phyloP scores from a whole-genome alignment of 2,797 vertebrate genomes.

The Chromobotia macracanthus region DNA sequence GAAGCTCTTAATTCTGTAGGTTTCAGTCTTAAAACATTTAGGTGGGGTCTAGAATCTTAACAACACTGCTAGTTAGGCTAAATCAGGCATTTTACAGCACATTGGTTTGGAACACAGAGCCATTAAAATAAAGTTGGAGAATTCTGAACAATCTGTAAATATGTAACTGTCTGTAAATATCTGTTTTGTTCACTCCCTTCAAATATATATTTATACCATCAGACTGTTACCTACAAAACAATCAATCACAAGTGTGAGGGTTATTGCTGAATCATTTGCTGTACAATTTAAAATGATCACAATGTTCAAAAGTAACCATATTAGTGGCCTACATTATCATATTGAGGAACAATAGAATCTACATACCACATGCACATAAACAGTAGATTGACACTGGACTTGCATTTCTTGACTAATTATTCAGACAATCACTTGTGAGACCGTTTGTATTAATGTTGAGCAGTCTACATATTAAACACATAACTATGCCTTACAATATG shows the following conservation, averaged over 20 bases:
- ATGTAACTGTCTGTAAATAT: neutral
- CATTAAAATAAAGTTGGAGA: neutral
- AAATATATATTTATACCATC: neutral
- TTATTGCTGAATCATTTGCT: neutral
- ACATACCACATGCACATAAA: neutral
- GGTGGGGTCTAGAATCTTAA: constrained; percentile 27
- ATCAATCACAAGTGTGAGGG: neutral
- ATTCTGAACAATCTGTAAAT: neutral
- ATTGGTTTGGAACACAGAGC: constrained; percentile 15
- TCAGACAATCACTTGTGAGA: neutral
- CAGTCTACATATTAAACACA: neutral
- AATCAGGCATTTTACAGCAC: constrained; percentile 23
- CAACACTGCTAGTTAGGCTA: constrained; percentile 23
- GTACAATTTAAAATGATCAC: neutral
- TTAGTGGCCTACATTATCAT: neutral
- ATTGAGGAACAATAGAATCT: neutral
- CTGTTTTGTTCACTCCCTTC: neutral
- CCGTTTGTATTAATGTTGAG: neutral
- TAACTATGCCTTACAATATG: neutral
- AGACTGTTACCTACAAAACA: neutral
- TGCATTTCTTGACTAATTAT: neutral
- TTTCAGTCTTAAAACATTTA: constrained; percentile 24
- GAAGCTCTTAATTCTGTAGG: neutral
- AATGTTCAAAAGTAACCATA: neutral
- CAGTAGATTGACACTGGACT: too few species aligned